Conservation (phyloP, 2,888 invertebrate genomes). For the Eubasilissa splendida region DNA sequence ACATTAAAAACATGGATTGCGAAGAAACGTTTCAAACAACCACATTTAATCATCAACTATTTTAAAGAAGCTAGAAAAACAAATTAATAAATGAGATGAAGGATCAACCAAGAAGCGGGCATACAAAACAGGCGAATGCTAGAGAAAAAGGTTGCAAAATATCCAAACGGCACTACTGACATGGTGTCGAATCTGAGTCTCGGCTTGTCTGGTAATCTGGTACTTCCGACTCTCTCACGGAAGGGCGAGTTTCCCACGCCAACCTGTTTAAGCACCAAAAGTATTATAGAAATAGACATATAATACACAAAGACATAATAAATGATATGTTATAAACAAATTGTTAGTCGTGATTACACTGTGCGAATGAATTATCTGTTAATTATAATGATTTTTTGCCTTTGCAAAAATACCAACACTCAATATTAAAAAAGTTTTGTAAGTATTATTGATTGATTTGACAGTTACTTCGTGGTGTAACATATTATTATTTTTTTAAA, state of each 20-base stretch:
- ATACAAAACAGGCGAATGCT: conserved; percentile 59
- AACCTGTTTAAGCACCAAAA: conserved; percentile 25
- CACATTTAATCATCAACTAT: too few species aligned
- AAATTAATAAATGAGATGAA: conserved; percentile 11
- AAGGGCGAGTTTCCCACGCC: conserved; percentile 81
- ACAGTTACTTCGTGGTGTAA: too few species aligned
- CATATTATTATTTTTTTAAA: too few species aligned
- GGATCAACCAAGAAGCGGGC: conserved; percentile 36
- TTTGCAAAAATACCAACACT: neutral
- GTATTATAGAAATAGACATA: neutral
- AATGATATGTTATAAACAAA: neutral
- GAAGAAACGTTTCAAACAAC: too few species aligned
- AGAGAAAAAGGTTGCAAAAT: conserved; percentile 57
- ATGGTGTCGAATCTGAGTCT: conserved; percentile 86
- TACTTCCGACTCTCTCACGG: conserved; percentile 91
- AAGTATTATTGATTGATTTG: too few species aligned
- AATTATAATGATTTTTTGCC: neutral
- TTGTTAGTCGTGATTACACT: neutral
- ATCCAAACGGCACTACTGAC: conserved; percentile 65
- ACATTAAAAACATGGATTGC: too few species aligned
- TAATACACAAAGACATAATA: neutral
- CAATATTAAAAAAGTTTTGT: too few species aligned
- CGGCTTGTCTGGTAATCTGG: conserved; percentile 88
- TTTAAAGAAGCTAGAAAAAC: conserved; percentile 5
- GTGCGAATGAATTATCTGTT: neutral